A percentile compares a stretch with the other conserved stretches of the same genome.
Conservation (phyloP, 2,113 vertebrate species). For the Azemiops feae region DNA sequence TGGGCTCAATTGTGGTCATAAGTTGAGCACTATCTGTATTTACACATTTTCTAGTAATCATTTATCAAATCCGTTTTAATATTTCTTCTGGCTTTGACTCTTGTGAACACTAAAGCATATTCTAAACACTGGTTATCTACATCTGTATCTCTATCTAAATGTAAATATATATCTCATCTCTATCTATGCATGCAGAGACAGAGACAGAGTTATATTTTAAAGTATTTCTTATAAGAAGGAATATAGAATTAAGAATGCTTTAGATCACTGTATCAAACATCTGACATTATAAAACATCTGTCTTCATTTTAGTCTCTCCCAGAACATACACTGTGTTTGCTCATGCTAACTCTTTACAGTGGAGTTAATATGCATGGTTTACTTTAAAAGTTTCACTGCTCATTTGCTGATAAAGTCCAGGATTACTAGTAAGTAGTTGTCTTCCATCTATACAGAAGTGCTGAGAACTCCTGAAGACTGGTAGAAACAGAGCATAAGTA, state of each 20-base stretch:
- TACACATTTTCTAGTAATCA: neutral
- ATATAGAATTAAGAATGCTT: slow-evolving; percentile 12
- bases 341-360: slow-evolving; percentile 32
- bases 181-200: neutral
- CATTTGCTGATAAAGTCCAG: slow-evolving; percentile 19
- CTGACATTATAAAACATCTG: neutral
- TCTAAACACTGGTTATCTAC: neutral
- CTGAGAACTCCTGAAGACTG: neutral
- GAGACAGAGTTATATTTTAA: slow-evolving; percentile 34
- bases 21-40: neutral
- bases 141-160: neutral
- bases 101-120: slow-evolving; percentile 17
- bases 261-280: fast-evolving
- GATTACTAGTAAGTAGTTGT: slow-evolving; percentile 5
- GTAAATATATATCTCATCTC: neutral
- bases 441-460: slow-evolving; percentile 24
- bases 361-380: slow-evolving; percentile 30
- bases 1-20: neutral
- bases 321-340: slow-evolving; percentile 42
- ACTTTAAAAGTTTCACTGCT: slow-evolving; percentile 12
- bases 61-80: neutral
- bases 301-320: slow-evolving; percentile 10
- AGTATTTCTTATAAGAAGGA: neutral
- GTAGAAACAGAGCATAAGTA: slow-evolving; percentile 4
- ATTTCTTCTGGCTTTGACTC: neutral